Evolutionary conservation across 2,797 vertebrate genomes (phyloP).

Genomic region (Notolabrus celidotus): DNA sequence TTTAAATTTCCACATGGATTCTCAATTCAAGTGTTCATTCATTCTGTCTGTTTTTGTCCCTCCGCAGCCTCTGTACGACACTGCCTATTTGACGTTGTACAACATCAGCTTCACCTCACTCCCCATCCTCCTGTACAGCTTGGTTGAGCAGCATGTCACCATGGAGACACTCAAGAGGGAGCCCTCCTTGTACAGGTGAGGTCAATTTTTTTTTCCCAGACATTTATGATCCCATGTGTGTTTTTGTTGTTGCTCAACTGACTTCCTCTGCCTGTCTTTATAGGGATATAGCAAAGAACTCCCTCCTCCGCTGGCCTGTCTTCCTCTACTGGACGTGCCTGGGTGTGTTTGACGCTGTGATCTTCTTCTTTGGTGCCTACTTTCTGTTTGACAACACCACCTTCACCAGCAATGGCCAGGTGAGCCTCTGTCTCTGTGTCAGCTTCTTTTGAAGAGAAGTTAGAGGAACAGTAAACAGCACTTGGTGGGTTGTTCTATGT

Average conservation of each 20-base stretch:
- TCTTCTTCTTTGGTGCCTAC: slow-evolving; percentile 99
- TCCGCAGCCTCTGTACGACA: slow-evolving; percentile 95
- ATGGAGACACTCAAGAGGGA: slow-evolving; percentile 92
- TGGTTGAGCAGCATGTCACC: slow-evolving; percentile 95
- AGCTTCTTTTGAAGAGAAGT: neutral
- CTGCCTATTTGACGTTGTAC: slow-evolving; percentile 97
- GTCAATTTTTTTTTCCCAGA: too few species aligned
- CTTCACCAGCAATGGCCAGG: slow-evolving; percentile 94
- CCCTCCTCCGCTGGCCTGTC: slow-evolving; percentile 92
- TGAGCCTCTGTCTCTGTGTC: slow-evolving; percentile 54
- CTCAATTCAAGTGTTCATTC: too few species aligned
- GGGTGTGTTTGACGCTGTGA: slow-evolving; percentile 93
- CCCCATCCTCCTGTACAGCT: slow-evolving; percentile 96
- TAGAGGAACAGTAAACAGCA: neutral
- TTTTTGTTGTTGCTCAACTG: neutral
- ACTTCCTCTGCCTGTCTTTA: neutral
- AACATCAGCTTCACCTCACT: slow-evolving; percentile 99
- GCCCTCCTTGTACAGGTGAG: slow-evolving; percentile 93
- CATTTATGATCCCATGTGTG: too few species aligned
- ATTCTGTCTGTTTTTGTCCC: slow-evolving; percentile 33
- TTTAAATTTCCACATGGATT: too few species aligned
- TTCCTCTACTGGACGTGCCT: slow-evolving; percentile 99
- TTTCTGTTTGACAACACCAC: slow-evolving; percentile 96
- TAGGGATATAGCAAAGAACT: slow-evolving; percentile 97
- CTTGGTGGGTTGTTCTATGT: slow-evolving; percentile 33